Evolutionary conservation across 2,113 vertebrate genomes (phyloP), one percentile per base, ranked within the genome.

Genomic region (Mirounga angustirostris): DNA sequence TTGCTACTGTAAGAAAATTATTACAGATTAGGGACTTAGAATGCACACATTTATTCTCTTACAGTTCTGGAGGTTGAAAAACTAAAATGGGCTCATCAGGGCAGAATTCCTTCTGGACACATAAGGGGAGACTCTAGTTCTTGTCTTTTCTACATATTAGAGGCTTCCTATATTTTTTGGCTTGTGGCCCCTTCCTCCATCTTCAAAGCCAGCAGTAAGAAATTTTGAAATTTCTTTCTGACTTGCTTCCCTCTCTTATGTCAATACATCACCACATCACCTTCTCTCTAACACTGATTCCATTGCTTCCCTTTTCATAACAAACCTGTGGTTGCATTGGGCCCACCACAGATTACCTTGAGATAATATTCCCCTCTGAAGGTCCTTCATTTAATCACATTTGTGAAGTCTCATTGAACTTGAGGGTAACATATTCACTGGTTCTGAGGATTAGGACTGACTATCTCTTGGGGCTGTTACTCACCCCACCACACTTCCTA

Each of bases 351-450:
- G 9, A 43, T 52, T 33, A 56, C 0, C 14, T 50, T 26, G 21
- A 13, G 19, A 46, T 7, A 54, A 46, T 12, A 8, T 50, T 2
- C 8, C 8, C 18, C 54, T 73, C 2, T 59, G 22, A 36, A 58
- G 21, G 26, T 28, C 8, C 33, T 43, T 76, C 61, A 74, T 43
- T 65, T 95, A 83, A 78, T 93, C 58, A 73, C 36, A 80, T 22
- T 12, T 13, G 2, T 7, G 16, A 88, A 78, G 10, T 74, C 21
- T 5, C 4, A 58, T 79, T 96, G 82, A 79, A 43, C 4, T n/a
- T 24, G 7, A 69, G 0, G 0, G 4, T 30, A 10, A 83, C 2
- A 43, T 73, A 22, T 26, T 22, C 19, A 28, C 3, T 50, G 2
- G 11, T 90, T 83, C 36, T 65, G 26, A 78, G 4, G 9, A 91